Evolutionary conservation across 92 coral and sea anemone genomes (phyloP).

Genomic region (Epizoanthus illoricatus): DNA sequence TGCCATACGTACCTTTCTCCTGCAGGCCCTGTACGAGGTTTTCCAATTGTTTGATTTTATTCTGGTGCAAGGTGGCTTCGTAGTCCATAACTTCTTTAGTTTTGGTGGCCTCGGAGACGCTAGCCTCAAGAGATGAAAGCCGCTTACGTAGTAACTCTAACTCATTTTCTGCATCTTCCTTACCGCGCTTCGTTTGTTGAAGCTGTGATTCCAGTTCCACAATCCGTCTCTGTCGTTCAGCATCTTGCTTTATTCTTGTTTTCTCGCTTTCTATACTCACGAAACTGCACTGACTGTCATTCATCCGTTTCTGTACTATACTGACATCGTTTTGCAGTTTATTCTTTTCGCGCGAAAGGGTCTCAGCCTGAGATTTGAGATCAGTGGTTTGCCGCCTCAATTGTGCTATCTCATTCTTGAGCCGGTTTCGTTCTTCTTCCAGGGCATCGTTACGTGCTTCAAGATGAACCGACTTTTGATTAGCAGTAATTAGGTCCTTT

Average conservation of each 20-base stretch:
- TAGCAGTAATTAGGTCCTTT: slow-evolving; percentile 75
- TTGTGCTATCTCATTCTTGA: slow-evolving; percentile 73
- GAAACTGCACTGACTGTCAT: slow-evolving; percentile 55
- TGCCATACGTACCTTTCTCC: slow-evolving; percentile 84
- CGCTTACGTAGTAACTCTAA: slow-evolving; percentile 76
- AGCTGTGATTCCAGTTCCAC: slow-evolving; percentile 79
- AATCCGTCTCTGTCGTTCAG: slow-evolving; percentile 69
- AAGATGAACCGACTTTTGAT: slow-evolving; percentile 69
- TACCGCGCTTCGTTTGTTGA: slow-evolving; percentile 74
- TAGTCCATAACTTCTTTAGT: slow-evolving; percentile 81
- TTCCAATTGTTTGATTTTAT: slow-evolving; percentile 87
- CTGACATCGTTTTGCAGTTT: slow-evolving; percentile 75
- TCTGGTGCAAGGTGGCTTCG: slow-evolving; percentile 73
- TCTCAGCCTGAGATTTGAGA: slow-evolving; percentile 78
- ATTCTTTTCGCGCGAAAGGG: slow-evolving; percentile 84
- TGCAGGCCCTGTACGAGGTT: slow-evolving; percentile 80
- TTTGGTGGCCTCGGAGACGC: slow-evolving; percentile 69
- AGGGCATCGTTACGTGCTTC: slow-evolving; percentile 80
- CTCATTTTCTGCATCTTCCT: slow-evolving; percentile 80
- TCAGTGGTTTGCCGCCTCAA: slow-evolving; percentile 80
- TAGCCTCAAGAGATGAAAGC: slow-evolving; percentile 72
- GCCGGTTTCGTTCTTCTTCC: slow-evolving; percentile 80
- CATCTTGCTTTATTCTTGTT: slow-evolving; percentile 64
- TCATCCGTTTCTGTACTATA: slow-evolving; percentile 60
- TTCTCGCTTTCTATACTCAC: slow-evolving; percentile 58